Evolutionary conservation across 1,140 invertebrate genomes (phyloP).

Genomic region (Rhyzopertha dominica): DNA sequence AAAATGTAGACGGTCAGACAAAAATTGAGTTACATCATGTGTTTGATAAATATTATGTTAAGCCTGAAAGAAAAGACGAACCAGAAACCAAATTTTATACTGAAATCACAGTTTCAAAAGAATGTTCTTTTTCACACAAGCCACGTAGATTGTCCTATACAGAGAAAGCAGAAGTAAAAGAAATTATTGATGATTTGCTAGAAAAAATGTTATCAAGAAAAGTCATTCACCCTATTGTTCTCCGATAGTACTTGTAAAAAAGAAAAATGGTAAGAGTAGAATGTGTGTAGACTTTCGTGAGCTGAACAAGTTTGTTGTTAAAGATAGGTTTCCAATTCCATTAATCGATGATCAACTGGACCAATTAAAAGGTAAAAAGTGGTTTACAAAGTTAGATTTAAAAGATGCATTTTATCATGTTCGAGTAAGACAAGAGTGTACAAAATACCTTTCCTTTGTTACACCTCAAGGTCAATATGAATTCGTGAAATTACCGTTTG

Average conservation of each 20-base stretch:
- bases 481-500: conserved; percentile 32
- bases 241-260: conserved; percentile 47
- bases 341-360: conserved; percentile 30
- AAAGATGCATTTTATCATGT: conserved; percentile 43
- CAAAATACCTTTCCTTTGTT: conserved; percentile 31
- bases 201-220: too few relatives aligned
- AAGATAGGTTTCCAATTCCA: conserved; percentile 35
- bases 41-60: too few relatives aligned
- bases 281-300: conserved; percentile 51
- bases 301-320: conserved; percentile 43
- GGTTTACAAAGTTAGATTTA: conserved; percentile 34
- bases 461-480: conserved; percentile 30
- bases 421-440: conserved; percentile 23
- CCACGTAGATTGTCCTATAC: too few relatives aligned
- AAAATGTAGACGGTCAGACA: too few relatives aligned
- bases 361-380: conserved; percentile 17
- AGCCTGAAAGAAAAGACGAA: too few relatives aligned
- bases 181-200: too few relatives aligned
- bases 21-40: too few relatives aligned
- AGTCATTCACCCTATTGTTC: conserved; percentile 45
- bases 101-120: too few relatives aligned
- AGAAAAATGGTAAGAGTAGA: conserved; percentile 41
- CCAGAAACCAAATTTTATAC: too few relatives aligned
- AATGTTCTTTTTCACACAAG: too few relatives aligned
- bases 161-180: too few relatives aligned